A percentile compares a stretch with the other conserved stretches of the same genome.
These are phyloP conservation scores for Polydrusus cervinus DNA, from an alignment of 2,888 invertebrate species.

Conservation along the genomic window DNA sequence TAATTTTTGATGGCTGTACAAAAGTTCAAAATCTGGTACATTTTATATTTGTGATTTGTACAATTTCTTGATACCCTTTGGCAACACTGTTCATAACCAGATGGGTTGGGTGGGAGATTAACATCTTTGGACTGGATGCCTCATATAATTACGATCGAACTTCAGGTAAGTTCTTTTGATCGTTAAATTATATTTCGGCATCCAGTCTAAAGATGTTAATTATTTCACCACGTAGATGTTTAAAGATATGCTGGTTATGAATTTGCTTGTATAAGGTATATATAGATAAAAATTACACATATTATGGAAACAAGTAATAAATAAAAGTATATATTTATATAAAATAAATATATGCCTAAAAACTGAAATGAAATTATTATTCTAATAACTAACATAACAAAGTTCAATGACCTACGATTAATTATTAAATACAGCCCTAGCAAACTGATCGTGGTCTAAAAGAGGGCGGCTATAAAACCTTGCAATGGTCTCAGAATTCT, in stretches of 20 bases:
- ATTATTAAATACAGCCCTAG: background rate
- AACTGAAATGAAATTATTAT: background rate
- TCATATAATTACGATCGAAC: no score
- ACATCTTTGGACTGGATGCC: no score
- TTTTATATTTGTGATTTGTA: no score
- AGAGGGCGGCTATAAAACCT: conserved; percentile 22
- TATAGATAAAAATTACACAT: background rate
- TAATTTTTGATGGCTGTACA: no score
- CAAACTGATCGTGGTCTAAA: conserved; percentile 3
- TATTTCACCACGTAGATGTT: conserved; percentile 21
- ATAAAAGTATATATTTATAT: background rate
- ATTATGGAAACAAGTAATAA: background rate
- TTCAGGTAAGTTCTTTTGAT: background rate
- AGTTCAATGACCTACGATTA: background rate
- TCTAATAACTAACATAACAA: conserved; percentile 1
- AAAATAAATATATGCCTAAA: background rate
- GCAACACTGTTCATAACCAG: no score
- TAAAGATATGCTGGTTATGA: conserved; percentile 16
- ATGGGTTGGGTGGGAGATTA: no score
- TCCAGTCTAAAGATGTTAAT: conserved; percentile 17
- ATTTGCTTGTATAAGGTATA: background rate
- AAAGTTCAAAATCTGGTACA: no score
- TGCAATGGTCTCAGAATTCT: conserved; percentile 20
- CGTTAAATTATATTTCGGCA: background rate
- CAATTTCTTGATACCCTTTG: no score